These are phyloP conservation scores for Phymorhynchus buccinoides DNA, from an alignment of 1,140 invertebrate species.

Conservation along the genomic window DNA sequence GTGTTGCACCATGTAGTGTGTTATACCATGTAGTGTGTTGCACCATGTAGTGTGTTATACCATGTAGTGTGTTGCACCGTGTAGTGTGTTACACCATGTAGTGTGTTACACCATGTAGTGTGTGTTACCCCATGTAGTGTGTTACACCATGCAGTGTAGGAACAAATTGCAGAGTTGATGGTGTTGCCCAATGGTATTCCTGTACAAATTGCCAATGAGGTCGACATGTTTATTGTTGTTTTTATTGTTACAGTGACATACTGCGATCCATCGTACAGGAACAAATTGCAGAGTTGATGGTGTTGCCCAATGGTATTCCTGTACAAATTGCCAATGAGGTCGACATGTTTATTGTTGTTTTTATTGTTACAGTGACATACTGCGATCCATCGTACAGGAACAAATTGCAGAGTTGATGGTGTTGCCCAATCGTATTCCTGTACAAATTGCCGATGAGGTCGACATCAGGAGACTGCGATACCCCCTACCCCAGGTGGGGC, in stretches of 20 bases:
- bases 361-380: conserved; percentile 83
- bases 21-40: too few relatives aligned
- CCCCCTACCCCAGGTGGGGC: conserved; percentile 86
- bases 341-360: too few relatives aligned
- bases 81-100: too few relatives aligned
- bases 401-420: conserved; percentile 91
- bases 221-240: conserved; percentile 67
- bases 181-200: conserved; percentile 95
- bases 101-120: too few relatives aligned
- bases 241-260: conserved; percentile 69
- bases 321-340: conserved; percentile 88
- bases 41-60: too few relatives aligned
- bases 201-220: conserved; percentile 85
- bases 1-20: too few relatives aligned
- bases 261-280: conserved; percentile 90
- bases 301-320: conserved; percentile 93
- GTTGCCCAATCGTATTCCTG: conserved; percentile 92
- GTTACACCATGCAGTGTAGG: too few relatives aligned
- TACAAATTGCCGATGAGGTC: conserved; percentile 87
- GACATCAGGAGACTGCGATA: conserved; percentile 86
- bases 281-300: conserved; percentile 89
- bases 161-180: conserved; percentile 89
- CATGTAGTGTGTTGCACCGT: too few relatives aligned
- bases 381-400: conserved; percentile 90
- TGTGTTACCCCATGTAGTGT: too few relatives aligned